A percentile compares a stretch with the other conserved stretches of the same genome.
These are phyloP conservation scores for Plectrocnemia conspersa DNA, from an alignment of 1,140 invertebrate genomes.

Conservation along the genomic window DNA sequence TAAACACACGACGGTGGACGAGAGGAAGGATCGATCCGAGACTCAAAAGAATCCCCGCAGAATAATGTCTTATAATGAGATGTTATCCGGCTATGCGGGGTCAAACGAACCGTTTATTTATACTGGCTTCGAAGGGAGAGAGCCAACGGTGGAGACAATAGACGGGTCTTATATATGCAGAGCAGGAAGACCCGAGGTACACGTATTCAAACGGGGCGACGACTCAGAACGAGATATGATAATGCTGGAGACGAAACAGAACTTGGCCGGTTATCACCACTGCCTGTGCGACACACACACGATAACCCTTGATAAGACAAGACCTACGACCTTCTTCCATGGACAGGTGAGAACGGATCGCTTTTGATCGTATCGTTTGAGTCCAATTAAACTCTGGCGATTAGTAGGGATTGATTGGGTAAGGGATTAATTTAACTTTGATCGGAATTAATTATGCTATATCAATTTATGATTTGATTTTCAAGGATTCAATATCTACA, in stretches of 20 bases:
- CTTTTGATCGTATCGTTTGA: too few species aligned
- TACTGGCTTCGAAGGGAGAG: conserved; percentile 25
- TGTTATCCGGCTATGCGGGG: conserved; percentile 23
- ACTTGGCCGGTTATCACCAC: conserved; percentile 38
- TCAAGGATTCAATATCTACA: too few species aligned
- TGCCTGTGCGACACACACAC: conserved; percentile 44
- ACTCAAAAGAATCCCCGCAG: conserved; percentile 11
- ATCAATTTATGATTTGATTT: too few species aligned
- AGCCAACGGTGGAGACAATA: conserved; percentile 28
- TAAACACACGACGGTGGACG: conserved; percentile 18
- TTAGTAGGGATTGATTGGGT: too few species aligned
- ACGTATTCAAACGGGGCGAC: conserved; percentile 38
- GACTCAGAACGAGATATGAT: conserved; percentile 41
- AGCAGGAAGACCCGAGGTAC: conserved; percentile 40
- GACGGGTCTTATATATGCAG: conserved; percentile 27
- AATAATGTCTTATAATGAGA: conserved; percentile 32
- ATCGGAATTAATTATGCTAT: too few species aligned
- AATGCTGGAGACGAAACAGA: conserved; percentile 39
- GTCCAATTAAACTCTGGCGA: too few species aligned
- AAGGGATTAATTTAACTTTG: too few species aligned
- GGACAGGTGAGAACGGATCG: conserved; percentile 46
- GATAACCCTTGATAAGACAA: conserved; percentile 39
- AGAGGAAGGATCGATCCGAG: conserved; percentile 6
- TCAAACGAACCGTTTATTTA: conserved; percentile 25
- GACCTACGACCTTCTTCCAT: conserved; percentile 46